Conservation (phyloP, 2,113 vertebrate species). For the Cyanocitta stelleri region DNA sequence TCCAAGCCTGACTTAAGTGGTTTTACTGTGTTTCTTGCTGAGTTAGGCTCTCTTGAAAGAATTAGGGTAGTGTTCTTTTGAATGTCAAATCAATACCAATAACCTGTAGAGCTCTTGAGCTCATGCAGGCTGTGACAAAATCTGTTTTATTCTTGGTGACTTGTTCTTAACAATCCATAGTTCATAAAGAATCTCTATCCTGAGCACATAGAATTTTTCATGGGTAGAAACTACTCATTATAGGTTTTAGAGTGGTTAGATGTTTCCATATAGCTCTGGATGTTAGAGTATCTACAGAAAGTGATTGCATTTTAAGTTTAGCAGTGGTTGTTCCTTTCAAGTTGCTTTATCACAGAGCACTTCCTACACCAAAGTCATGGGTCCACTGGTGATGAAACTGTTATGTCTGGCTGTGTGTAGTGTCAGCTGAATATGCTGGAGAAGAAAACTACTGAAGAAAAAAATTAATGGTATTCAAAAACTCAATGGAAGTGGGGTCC, state of each 20-base stretch:
- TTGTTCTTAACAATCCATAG: background rate
- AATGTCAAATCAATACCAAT: conserved; percentile 39
- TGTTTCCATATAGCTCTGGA: background rate
- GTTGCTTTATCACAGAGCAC: background rate
- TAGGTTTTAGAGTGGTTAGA: background rate
- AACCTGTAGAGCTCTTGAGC: conserved; percentile 9
- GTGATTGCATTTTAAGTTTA: background rate
- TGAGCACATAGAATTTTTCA: background rate
- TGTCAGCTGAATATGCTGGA: background rate
- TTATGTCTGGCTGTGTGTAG: background rate
- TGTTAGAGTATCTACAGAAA: background rate
- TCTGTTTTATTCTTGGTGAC: background rate
- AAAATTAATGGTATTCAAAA: background rate
- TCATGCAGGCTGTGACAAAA: background rate
- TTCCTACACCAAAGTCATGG: background rate
- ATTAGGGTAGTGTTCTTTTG: background rate
- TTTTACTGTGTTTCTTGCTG: background rate
- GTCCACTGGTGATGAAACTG: background rate
- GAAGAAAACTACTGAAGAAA: background rate
- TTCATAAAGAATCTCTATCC: background rate
- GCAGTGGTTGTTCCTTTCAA: background rate
- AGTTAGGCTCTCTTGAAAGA: background rate
- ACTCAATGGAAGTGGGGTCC: background rate
- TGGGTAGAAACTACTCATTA: background rate
- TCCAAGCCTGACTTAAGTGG: background rate